Base-by-base conservation (phyloP, 2,113 vertebrate species). In the Archilochus colubris region DNA sequence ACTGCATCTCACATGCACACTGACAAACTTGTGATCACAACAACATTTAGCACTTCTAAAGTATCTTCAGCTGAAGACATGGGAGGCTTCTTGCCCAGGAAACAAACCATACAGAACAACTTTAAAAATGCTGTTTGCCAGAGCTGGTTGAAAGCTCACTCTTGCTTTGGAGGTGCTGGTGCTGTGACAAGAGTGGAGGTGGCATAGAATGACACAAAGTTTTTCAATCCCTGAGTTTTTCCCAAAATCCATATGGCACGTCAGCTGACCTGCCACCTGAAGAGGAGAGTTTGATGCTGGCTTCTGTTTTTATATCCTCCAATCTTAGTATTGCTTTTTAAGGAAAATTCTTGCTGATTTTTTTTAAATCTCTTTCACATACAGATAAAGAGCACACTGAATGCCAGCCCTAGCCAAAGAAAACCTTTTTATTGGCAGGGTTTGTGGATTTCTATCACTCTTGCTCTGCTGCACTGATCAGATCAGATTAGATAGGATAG, bases 381-480 rank as follows among this genome's bases (percentile, higher is more conserved):
- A 48, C 33, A 68, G 82, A 91, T 54, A 57, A 75, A 68, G 51
- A 78, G 40, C 84, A 68, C 10, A 61, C 64, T 70, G 93, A 78
- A 54, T 7, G 2, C 31, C 46, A 81, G 25, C 22, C 15, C 24
- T 27, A 75, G 89, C 80, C 88, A 93, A 94, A 81, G 25, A 88
- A 96, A 93, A 81, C 64, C 40, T 84, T 55, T 88, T 78, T 44
- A 33, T 80, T 95, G 91, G 57, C 91, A 77, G 30, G 25, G 53
- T 16, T 81, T 68, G 57, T 64, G 72, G 43, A n/a, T 57, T 94
- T 91, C 78, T 85, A 43, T 93, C 69, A 62, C 63, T 89, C 64
- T n/a, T 89, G 64, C 75, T 88, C 86, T 70, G 68, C 21, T 88
- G 70, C 94, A 46, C 67, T 94, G 83, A 90, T 96, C 93, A 77